A percentile compares a stretch with the other conserved stretches of the same genome.
These are phyloP conservation scores for Rhagologus leucostigma DNA, from an alignment of 2,113 vertebrate species.

Conservation along the genomic window DNA sequence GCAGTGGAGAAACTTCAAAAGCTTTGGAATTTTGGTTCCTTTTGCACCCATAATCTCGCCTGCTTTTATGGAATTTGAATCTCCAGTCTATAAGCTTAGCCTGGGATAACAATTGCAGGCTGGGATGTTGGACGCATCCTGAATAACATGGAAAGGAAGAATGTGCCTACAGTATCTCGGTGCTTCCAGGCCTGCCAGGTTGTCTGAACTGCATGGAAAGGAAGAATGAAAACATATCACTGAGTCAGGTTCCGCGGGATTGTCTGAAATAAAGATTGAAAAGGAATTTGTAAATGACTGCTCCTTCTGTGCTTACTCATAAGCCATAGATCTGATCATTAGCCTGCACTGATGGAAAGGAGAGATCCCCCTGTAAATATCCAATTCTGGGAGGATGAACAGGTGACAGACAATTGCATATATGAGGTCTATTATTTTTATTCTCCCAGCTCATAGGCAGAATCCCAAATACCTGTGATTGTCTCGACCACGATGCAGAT, in stretches of 20 bases:
- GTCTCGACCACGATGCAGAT: neutral
- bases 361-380: neutral
- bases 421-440: neutral
- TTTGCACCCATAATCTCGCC: neutral
- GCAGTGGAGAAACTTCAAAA: conserved; percentile 27
- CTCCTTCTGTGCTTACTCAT: neutral
- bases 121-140: neutral
- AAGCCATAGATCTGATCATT: neutral
- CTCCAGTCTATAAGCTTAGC: neutral
- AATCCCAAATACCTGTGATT: neutral
- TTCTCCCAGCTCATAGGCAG: neutral
- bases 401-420: neutral
- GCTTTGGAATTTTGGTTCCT: neutral
- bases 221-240: neutral
- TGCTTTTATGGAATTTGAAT: neutral
- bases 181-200: neutral
- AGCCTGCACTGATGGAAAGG: neutral
- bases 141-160: neutral
- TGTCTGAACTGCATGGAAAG: neutral
- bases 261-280: neutral
- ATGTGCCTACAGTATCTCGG: neutral
- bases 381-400: neutral
- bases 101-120: neutral
- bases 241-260: neutral
- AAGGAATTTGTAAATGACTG: neutral